A percentile compares a stretch with the other conserved stretches of the same genome.
Evolutionary conservation across 2,888 invertebrate species (phyloP).

Genomic region (Pandemis corylana): DNA sequence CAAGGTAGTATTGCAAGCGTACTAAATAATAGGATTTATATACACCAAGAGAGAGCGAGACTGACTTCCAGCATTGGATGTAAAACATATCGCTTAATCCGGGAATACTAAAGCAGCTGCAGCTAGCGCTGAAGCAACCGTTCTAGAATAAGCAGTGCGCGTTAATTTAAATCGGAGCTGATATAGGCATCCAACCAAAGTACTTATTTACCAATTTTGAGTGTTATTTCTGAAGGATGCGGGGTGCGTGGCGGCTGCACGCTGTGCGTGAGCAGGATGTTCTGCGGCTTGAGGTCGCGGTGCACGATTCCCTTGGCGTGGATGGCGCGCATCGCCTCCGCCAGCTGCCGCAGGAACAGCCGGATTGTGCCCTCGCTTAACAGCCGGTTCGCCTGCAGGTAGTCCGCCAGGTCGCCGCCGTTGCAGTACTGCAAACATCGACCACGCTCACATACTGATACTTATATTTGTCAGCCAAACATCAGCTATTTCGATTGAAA

Average conservation of each 20-base stretch:
- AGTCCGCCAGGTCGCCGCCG: conserved; percentile 99
- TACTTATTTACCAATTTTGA: conserved; percentile 93
- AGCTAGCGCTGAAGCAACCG: background rate
- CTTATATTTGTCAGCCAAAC: background rate
- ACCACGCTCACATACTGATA: background rate
- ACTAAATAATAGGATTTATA: conserved; percentile 11
- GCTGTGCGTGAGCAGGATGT: conserved; percentile 97
- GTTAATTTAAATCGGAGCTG: background rate
- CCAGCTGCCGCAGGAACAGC: conserved; percentile 97
- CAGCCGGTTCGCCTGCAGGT: conserved; percentile 96
- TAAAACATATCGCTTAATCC: background rate
- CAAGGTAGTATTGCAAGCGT: conserved; percentile 15
- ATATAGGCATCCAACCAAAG: background rate
- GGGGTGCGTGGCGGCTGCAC: conserved; percentile 86
- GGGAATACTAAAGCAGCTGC: background rate
- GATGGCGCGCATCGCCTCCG: conserved; percentile 98
- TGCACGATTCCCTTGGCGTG: conserved; percentile 99
- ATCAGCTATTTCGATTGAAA: background rate
- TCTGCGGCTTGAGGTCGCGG: conserved; percentile 99
- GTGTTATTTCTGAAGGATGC: conserved; percentile 92
- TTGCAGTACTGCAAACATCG: conserved; percentile 93
- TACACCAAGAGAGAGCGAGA: background rate
- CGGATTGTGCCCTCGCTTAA: conserved; percentile 99
- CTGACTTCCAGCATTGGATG: background rate
- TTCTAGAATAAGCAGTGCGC: background rate